Conservation (phyloP, 30 jellyfish, hydroid and myxozoan species). For the Calvadosia cruxmelitensis region DNA sequence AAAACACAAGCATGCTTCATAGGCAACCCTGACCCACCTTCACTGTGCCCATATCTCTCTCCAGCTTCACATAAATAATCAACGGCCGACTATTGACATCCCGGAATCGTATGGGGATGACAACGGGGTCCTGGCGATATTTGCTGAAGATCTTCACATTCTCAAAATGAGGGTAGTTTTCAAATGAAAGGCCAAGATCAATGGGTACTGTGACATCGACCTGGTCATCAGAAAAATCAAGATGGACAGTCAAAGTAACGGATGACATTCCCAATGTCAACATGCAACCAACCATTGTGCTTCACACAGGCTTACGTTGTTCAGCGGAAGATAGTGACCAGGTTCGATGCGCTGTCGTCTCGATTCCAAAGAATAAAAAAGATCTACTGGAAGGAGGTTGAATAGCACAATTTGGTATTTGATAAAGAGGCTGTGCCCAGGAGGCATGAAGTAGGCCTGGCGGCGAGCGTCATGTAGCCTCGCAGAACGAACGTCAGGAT, state of each 20-base stretch:
- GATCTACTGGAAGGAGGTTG: conserved; percentile 79
- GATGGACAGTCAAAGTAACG: no score
- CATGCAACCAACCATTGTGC: conserved; percentile 2
- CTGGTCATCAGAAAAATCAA: conserved; percentile 8
- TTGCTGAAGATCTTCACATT: conserved; percentile 47
- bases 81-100: conserved; percentile 68
- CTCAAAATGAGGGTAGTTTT: conserved; percentile 65
- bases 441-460: conserved; percentile 39
- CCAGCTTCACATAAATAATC: conserved; percentile 48
- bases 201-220: conserved; percentile 35
- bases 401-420: conserved; percentile 50
- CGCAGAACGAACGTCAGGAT: conserved; percentile 46
- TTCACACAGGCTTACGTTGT: conserved; percentile 1
- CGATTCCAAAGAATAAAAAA: conserved; percentile 43
- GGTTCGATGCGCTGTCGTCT: conserved; percentile 59
- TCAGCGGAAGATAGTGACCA: conserved; percentile 78
- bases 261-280: no score
- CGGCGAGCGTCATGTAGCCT: conserved; percentile 32
- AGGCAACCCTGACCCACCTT: conserved; percentile 28
- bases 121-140: conserved; percentile 43
- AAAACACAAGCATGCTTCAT: not conserved
- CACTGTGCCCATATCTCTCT: conserved; percentile 50
- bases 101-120: conserved; percentile 52
- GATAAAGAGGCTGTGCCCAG: conserved; percentile 69
- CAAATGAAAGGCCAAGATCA: conserved; percentile 86